Percentiles rank a stretch among this genome's conserved stretches.
Conservation (phyloP, 2,888 invertebrate species). For the Eupelmus urozonus region DNA sequence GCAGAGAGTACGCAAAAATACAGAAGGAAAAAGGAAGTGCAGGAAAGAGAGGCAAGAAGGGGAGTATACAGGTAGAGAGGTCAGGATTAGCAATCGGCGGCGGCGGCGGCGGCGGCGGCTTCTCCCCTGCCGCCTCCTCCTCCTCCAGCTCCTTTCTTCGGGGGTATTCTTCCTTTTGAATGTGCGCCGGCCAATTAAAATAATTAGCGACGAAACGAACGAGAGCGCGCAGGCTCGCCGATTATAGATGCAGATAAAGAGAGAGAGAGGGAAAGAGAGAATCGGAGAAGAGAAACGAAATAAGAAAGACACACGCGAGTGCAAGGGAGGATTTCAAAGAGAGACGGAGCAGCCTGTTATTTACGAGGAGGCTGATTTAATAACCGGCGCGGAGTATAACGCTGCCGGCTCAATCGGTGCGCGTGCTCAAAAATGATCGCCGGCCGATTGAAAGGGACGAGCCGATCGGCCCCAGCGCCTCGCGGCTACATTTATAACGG, state of each 20-base stretch:
- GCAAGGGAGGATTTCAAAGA: slow-evolving; percentile 58
- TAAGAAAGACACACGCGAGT: background rate
- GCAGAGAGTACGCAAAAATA: slow-evolving; percentile 2
- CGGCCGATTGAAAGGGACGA: slow-evolving; percentile 59
- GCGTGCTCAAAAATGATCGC: slow-evolving; percentile 57
- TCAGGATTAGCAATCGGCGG: slow-evolving; percentile 56
- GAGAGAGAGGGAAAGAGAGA: slow-evolving; percentile 58
- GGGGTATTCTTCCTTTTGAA: slow-evolving; percentile 71
- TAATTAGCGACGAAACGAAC: slow-evolving; percentile 77
- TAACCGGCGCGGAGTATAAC: slow-evolving; percentile 64
- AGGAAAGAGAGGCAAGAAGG: background rate
- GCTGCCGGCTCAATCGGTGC: slow-evolving; percentile 61
- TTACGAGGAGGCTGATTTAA: slow-evolving; percentile 69
- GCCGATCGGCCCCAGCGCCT: slow-evolving; percentile 50
- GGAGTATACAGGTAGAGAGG: slow-evolving; percentile 42
- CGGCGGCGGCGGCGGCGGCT: slow-evolving; percentile 12
- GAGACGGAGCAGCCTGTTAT: slow-evolving; percentile 62
- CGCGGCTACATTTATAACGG: slow-evolving; percentile 40
- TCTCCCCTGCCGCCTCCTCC: slow-evolving; percentile 10
- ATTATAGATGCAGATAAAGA: slow-evolving; percentile 72
- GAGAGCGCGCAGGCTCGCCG: slow-evolving; percentile 69
- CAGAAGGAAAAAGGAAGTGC: slow-evolving; percentile 28
- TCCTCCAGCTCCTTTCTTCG: slow-evolving; percentile 41
- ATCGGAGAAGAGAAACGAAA: slow-evolving; percentile 36
- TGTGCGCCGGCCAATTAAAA: slow-evolving; percentile 77